Conservation (phyloP, 30 jellyfish, hydroid and myxozoan species). For the Hydractinia symbiolongicarpus region DNA sequence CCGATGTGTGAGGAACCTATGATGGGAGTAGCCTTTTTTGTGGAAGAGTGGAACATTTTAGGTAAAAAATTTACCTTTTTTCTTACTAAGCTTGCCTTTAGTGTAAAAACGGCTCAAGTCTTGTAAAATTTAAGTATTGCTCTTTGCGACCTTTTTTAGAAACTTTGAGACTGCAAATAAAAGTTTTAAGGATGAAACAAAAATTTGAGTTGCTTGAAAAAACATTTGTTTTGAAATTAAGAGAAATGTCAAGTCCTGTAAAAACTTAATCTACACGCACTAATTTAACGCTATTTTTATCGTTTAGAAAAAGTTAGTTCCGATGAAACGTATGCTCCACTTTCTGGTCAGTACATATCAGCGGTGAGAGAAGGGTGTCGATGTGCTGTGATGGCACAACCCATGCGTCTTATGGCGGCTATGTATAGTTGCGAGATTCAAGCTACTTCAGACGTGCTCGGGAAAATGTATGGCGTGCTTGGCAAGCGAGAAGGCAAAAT, state of each 20-base stretch:
- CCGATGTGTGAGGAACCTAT: slow-evolving; percentile 99
- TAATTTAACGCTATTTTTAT: too few species aligned
- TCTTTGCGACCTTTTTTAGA: too few species aligned
- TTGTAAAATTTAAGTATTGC: too few species aligned
- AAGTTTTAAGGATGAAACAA: too few species aligned
- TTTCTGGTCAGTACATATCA: slow-evolving; percentile 88
- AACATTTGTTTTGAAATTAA: too few species aligned
- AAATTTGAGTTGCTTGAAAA: too few species aligned
- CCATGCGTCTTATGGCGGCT: slow-evolving; percentile 95
- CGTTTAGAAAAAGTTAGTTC: too few species aligned
- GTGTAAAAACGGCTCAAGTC: too few species aligned
- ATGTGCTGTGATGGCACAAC: slow-evolving; percentile 96
- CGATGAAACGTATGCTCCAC: slow-evolving; percentile 47
- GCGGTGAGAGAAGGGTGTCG: slow-evolving; percentile 95
- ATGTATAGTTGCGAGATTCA: slow-evolving; percentile 95
- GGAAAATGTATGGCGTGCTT: slow-evolving; percentile 88
- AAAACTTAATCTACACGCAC: too few species aligned
- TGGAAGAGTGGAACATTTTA: slow-evolving; percentile 59
- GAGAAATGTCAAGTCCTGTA: too few species aligned
- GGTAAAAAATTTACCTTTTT: not conserved
- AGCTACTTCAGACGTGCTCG: slow-evolving; percentile 93
- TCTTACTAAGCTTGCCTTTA: too few species aligned
- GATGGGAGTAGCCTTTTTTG: slow-evolving; percentile 92
- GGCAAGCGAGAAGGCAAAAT: slow-evolving; percentile 90
- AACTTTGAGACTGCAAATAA: too few species aligned